Base-by-base conservation (phyloP, 2,797 vertebrate genomes). In the Poliocrania exsul region DNA sequence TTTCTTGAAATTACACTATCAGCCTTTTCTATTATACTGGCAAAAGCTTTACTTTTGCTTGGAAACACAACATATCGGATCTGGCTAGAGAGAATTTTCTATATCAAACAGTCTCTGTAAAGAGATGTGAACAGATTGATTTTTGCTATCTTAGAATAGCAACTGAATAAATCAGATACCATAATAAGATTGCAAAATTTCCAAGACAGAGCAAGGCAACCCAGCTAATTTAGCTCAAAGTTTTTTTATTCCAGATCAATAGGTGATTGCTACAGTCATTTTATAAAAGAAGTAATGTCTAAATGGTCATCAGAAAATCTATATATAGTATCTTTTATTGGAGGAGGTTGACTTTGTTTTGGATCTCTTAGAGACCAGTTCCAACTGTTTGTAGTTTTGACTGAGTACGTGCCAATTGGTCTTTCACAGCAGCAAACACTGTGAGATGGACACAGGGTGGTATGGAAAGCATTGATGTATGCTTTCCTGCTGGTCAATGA, bases 401-500 rank as follows among this genome's bases (percentile, higher is more conserved):
- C 24, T 15, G 46, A 53, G 21, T 53, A 70, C 31, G 23, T 3
- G 19, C 53, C 67, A 49, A 38, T 31, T 50, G 60, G 38, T 16
- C 24, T 54, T 78, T 37, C 24, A 40, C 19, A 88, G 56, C 73
- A 81, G 38, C n/a, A 62, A 58, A 65, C 11, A 5, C 0, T 24
- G 18, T 0, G 15, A 70, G 71, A 46, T 31, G 33, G 9, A 31
- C 44, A n/a, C 0, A 0, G 47, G 1, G 1, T 49, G n/a, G 14
- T 31, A 25, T 6, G 38, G 80, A 71, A 82, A 60, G 17, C n/a
- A 50, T 7, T 0, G 0, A 20, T 33, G n/a, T 0, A 2, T 6
- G 25, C 42, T 64, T 47, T 56, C n/a, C 58, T 77, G 64, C 54
- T 71, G 60, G 19, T 37, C 3, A 4, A 15, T 53, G 70, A 73